These are phyloP conservation scores for Lasioglossum albipes DNA, from an alignment of 1,140 invertebrate species.

Conservation along the genomic window DNA sequence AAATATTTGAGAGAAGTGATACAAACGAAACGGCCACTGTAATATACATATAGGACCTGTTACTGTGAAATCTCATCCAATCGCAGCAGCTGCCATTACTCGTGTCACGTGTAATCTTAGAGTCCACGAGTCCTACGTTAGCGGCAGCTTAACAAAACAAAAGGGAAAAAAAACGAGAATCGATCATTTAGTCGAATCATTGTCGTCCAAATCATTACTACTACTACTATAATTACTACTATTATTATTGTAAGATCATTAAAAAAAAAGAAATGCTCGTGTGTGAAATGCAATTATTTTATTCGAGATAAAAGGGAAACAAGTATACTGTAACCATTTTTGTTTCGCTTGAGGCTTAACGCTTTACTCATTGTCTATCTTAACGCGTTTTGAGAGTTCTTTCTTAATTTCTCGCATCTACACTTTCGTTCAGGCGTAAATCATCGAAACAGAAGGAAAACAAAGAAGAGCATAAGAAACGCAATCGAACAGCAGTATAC, in stretches of 20 bases:
- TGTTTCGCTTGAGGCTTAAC: constrained; percentile 71
- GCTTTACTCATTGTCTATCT: constrained; percentile 64
- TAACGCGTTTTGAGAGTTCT: constrained; percentile 59
- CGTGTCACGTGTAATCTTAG: constrained; percentile 65
- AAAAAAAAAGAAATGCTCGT: constrained; percentile 57
- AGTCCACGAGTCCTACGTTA: constrained; percentile 58
- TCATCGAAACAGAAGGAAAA: constrained; percentile 17
- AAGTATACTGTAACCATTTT: constrained; percentile 65
- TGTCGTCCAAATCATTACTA: constrained; percentile 45
- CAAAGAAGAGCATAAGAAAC: constrained; percentile 24
- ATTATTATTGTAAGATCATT: constrained; percentile 42
- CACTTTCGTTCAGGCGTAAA: constrained; percentile 27
- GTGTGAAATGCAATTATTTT: constrained; percentile 68
- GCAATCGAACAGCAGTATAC: constrained; percentile 53
- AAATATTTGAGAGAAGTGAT: constrained; percentile 71
- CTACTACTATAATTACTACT: constrained; percentile 17
- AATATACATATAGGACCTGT: constrained; percentile 57
- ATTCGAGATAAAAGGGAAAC: constrained; percentile 22
- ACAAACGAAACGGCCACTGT: constrained; percentile 53
- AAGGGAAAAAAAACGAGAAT: constrained; percentile 26
- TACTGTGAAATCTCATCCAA: constrained; percentile 52
- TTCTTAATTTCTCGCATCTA: constrained; percentile 35
- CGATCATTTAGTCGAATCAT: constrained; percentile 62
- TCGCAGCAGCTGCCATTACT: constrained; percentile 65
- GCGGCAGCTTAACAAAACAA: constrained; percentile 51